Base-by-base conservation (phyloP, 2,797 vertebrate species). In the Mastacembelus armatus region DNA sequence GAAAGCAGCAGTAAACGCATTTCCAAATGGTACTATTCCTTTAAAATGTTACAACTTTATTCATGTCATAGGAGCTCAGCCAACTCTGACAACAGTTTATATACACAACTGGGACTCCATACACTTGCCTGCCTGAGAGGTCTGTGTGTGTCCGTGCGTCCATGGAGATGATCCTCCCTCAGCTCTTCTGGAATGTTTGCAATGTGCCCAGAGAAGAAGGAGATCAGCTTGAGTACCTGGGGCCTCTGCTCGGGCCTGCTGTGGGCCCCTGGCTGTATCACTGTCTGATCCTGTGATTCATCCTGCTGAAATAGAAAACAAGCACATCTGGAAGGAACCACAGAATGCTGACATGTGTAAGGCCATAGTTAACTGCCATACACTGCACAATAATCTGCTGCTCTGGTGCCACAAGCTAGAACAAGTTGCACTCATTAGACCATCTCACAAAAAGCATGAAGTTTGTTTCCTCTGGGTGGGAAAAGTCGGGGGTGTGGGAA, bases 161-260 rank as follows among this genome's bases (percentile, higher is more conserved):
- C 72, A 88, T 88, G 86, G 87, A 86, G 87, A 91, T 89, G 88
- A 91, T 89, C 87, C 82, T 87, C 78, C 89, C 85, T 86, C 71
- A 44, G 73, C 82, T 91, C 77, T 84, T 86, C 80, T 83, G 92
- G 93, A 93, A 93, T 93, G 92, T 90, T 80, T 86, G 88, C 87
- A 83, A 90, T 92, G 88, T 73, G 67, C 36, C 74, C 80, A 78
- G 76, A 87, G 65, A 76, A 33, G 55, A 70, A 52, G 70, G 78
- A 77, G 85, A 77, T 80, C 69, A 19, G 56, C 71, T 66, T 3
- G 36, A 79, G 74, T 85, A 90, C 86, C 89, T 91, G 81, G 73
- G 79, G 78, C 83, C 71, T 83, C 50, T 63, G 80, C 60, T 60
- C 26, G 2, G 64, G 58, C 84, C 66, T 85, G 85, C 78, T 66